Percentiles rank a stretch among this genome's conserved stretches.
Conservation (phyloP, 2,113 vertebrate genomes). For the Myanophis thanlyinensis region DNA sequence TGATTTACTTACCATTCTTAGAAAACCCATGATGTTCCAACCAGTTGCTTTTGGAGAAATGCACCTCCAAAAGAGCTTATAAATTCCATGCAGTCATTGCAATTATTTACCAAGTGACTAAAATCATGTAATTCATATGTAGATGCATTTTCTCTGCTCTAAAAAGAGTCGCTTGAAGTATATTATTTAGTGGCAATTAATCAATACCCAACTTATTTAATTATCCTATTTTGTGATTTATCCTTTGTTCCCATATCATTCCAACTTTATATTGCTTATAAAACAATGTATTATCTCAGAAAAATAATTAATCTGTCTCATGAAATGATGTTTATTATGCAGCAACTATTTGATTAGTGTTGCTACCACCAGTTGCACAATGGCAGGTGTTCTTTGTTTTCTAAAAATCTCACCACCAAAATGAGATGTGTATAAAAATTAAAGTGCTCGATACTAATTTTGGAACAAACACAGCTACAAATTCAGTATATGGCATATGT, state of each 20-base stretch:
- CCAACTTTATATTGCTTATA: neutral
- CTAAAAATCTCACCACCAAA: neutral
- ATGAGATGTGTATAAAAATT: neutral
- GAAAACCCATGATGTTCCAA: neutral
- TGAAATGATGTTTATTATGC: neutral
- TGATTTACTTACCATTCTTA: neutral
- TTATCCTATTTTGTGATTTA: slow-evolving; percentile 28
- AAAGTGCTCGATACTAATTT: neutral
- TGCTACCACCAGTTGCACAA: neutral
- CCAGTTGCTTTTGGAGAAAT: neutral
- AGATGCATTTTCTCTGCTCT: neutral
- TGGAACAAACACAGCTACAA: neutral
- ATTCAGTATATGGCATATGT: neutral
- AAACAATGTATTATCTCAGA: neutral
- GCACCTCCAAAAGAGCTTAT: neutral
- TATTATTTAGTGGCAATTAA: neutral
- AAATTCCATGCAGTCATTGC: slow-evolving; percentile 31
- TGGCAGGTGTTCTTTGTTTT: neutral
- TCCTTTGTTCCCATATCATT: slow-evolving; percentile 33
- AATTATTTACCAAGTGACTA: slow-evolving; percentile 43
- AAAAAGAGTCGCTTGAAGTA: slow-evolving; percentile 3
- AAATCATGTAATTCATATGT: slow-evolving; percentile 34
- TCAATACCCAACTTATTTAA: slow-evolving; percentile 23
- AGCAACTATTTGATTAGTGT: neutral
- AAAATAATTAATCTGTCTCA: neutral